Base-by-base conservation (phyloP, 2,888 invertebrate genomes). In the Campoplex nolae region DNA sequence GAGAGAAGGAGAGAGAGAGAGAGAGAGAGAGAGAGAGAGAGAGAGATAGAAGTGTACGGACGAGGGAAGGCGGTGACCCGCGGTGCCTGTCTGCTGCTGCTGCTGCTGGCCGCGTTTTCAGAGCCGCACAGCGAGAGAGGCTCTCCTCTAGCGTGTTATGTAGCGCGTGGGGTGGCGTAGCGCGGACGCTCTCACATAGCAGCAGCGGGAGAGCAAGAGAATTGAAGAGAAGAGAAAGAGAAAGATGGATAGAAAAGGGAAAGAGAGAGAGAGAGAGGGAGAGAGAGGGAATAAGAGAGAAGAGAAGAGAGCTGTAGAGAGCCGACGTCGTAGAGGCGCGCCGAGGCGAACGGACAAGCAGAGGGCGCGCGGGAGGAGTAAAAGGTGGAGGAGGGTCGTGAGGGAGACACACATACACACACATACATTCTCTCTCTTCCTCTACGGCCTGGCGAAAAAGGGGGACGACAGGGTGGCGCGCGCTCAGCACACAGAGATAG, bases 81-180 rank as follows among this genome's bases (percentile, higher is more conserved):
- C 93, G 93, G 93, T 93, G 94, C 94, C 93, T 93, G 93, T 93
- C 93, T 93, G 92, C 93, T 91, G 89, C 88, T 92, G 92, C 93
- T 91, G 88, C 84, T 68, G 81, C 84, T 92, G 93, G 93, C 93
- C 93, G 93, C 93, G 92, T 93, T 93, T 93, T 91, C 88, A 89
- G 89, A 89, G 86, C 88, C 89, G 89, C 89, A 89, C 89, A 81
- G 74, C 73, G 81, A 81, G 81, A 81, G 81, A 79, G 79, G 56
- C 74, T 82, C 73, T 73, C 75, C 88, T 89, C 88, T 88, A 88
- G 87, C 88, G 88, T 88, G 86, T 86, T 81, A 89, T 85, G 88
- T 89, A 88, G 89, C 88, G 82, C 82, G 88, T 88, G 89, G 88
- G 88, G 90, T 89, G 88, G 88, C 86, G 85, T 86, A 88, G 86